phyloP scores from a whole-genome alignment of 2,888 invertebrate genomes.

The Pachycephus smyrnensis region DNA sequence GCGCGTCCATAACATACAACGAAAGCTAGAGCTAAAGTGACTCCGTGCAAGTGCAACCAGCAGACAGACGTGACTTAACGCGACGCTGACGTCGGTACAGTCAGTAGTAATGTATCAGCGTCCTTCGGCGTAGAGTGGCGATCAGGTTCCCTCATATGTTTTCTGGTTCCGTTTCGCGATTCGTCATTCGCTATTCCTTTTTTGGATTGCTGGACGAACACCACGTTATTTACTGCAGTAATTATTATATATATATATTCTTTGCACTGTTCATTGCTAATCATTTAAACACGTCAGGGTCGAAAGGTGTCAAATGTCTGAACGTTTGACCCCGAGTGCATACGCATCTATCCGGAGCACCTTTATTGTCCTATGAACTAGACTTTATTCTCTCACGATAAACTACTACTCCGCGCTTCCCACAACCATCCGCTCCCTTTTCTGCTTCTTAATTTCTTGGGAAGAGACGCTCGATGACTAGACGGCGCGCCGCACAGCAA shows the following conservation, averaged over 20 bases:
- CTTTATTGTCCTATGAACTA: not conserved
- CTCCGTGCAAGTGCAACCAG: not conserved
- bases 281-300: not conserved
- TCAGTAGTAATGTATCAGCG: not conserved
- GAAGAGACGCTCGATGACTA: not conserved
- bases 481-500: not conserved
- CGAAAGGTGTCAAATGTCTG: not conserved
- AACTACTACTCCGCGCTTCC: not conserved
- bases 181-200: not conserved
- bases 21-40: not conserved
- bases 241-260: not conserved
- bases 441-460: not conserved
- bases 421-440: not conserved
- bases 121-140: not conserved
- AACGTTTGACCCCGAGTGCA: not conserved
- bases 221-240: not conserved
- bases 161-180: not conserved
- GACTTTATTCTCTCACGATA: not conserved
- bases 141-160: not conserved
- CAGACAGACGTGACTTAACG: not conserved
- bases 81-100: not conserved
- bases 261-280: not conserved
- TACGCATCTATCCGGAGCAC: not conserved
- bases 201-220: not conserved
- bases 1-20: not conserved